phyloP scores from a whole-genome alignment of 2,888 invertebrate species.

The Tetanocera ferruginea region DNA sequence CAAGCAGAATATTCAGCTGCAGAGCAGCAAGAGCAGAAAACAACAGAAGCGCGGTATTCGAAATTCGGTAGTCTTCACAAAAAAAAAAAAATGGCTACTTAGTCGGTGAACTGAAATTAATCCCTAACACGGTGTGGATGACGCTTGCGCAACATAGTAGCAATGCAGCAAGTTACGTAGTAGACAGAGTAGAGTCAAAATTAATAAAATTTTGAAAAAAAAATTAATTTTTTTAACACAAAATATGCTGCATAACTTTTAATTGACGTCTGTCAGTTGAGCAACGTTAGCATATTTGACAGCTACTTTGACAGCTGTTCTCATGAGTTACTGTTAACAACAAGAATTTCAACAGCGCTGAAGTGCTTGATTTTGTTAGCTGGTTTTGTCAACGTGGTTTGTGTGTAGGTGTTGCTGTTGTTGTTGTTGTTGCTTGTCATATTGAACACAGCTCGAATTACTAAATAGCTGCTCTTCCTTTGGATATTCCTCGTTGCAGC shows the following conservation, averaged over 20 bases:
- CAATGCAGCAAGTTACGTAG: not conserved
- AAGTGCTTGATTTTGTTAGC: no score
- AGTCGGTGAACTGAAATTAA: not conserved
- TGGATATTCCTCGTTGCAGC: no score
- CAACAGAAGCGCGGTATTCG: not conserved
- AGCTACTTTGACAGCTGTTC: not conserved
- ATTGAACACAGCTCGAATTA: no score
- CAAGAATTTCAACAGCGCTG: no score
- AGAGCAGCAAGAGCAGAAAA: not conserved
- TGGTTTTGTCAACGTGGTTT: no score
- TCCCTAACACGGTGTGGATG: not conserved
- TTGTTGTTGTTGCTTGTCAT: no score
- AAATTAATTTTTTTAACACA: not conserved
- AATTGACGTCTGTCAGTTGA: conserved; percentile 20
- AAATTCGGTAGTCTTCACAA: not conserved
- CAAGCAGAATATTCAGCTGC: not conserved
- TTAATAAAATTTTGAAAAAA: no score
- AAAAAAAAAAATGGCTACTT: not conserved
- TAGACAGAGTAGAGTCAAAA: not conserved
- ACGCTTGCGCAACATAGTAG: not conserved
- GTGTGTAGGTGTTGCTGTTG: no score
- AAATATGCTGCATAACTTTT: not conserved
- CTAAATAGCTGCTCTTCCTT: no score
- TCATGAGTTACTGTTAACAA: conserved; percentile 3
- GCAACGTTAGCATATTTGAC: conserved; percentile 3